A percentile compares a stretch with the other conserved stretches of the same genome.
These are phyloP conservation scores for Bhutanitis thaidina DNA, from an alignment of 2,888 invertebrate species.

Conservation along the genomic window DNA sequence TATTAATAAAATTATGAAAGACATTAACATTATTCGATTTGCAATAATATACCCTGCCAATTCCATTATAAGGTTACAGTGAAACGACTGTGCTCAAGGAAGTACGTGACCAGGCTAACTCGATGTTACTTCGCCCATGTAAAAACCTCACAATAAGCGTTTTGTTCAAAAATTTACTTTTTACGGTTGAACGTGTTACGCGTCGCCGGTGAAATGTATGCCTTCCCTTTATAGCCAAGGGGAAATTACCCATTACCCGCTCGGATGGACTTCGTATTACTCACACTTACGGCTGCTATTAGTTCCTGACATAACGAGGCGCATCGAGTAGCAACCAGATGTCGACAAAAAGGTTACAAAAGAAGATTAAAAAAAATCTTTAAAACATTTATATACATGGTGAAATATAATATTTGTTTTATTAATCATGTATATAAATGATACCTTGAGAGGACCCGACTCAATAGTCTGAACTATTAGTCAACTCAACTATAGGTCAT, in stretches of 20 bases:
- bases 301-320: slow-evolving; percentile 12
- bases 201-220: slow-evolving; percentile 17
- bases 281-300: slow-evolving; percentile 14
- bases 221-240: slow-evolving; percentile 15
- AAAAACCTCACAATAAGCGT: slow-evolving; percentile 19
- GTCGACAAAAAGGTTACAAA: not conserved
- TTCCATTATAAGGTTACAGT: no score
- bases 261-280: slow-evolving; percentile 18
- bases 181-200: slow-evolving; percentile 16
- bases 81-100: not conserved
- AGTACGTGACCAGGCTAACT: slow-evolving; percentile 15
- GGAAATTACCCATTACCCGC: slow-evolving; percentile 20
- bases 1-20: no score
- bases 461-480: no score
- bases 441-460: no score
- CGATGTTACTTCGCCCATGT: slow-evolving; percentile 8
- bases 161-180: slow-evolving; percentile 16
- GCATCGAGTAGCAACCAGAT: not conserved
- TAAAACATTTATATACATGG: no score
- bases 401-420: no score
- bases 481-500: no score
- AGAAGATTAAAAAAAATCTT: no score
- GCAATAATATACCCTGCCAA: no score
- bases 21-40: no score
- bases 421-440: no score